A percentile compares a stretch with the other conserved stretches of the same genome.
Conservation (phyloP, 2,797 vertebrate species). For the Propithecus deckenii region DNA sequence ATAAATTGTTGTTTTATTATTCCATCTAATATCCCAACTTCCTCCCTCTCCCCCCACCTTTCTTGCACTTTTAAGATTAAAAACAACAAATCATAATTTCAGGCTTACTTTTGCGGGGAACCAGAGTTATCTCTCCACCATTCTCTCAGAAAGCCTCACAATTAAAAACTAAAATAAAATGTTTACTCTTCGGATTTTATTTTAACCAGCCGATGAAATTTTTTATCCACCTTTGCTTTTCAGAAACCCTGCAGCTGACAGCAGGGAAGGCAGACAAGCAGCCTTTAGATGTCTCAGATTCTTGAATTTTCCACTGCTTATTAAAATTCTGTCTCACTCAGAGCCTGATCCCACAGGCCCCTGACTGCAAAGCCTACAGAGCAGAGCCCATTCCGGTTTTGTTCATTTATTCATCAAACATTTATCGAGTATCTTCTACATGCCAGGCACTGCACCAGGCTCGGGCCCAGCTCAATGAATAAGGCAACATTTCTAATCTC, state of each 20-base stretch:
- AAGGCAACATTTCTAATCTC: background rate
- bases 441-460: background rate
- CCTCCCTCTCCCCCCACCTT: background rate
- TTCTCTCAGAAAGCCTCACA: slow-evolving; percentile 42
- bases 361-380: slow-evolving; percentile 44
- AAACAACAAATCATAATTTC: background rate
- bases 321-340: slow-evolving; percentile 75
- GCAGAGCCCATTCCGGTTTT: background rate
- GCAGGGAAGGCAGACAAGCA: slow-evolving; percentile 58
- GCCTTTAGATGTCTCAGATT: slow-evolving; percentile 62
- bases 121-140: background rate
- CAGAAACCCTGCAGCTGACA: slow-evolving; percentile 63
- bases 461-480: background rate
- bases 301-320: slow-evolving; percentile 72
- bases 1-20: background rate
- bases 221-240: slow-evolving; percentile 64
- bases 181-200: slow-evolving; percentile 49
- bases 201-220: slow-evolving; percentile 66
- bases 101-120: background rate
- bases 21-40: background rate
- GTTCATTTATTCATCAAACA: slow-evolving; percentile 77
- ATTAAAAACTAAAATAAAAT: slow-evolving; percentile 68
- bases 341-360: slow-evolving; percentile 67
- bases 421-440: slow-evolving; percentile 68
- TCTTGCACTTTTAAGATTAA: slow-evolving; percentile 37